Percentiles rank a stretch among this genome's conserved stretches.
Evolutionary conservation across 2,888 invertebrate species (phyloP).

Genomic region (Beris morrisii): DNA sequence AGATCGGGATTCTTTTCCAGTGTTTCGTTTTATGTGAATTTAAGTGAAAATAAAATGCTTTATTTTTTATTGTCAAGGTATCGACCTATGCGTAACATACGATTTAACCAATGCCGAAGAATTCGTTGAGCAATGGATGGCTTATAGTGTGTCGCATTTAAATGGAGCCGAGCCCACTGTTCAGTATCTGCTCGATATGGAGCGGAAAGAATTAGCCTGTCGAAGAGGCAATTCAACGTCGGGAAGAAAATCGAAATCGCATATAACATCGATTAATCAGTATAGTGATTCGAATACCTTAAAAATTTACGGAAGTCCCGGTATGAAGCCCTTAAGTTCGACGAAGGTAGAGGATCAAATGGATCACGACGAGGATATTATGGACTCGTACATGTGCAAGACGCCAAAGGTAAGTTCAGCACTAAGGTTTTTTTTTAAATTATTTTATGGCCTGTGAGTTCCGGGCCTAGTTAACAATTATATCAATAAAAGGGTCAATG

Average conservation of each 20-base stretch:
- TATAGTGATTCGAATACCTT: constrained; percentile 41
- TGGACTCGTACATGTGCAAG: constrained; percentile 45
- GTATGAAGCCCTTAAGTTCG: neutral
- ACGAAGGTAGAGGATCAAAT: constrained; percentile 13
- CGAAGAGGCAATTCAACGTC: constrained; percentile 56
- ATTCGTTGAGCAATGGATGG: constrained; percentile 78
- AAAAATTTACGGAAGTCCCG: constrained; percentile 48
- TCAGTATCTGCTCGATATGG: constrained; percentile 64
- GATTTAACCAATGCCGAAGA: constrained; percentile 67
- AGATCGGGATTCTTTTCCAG: neutral
- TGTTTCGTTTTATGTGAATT: neutral
- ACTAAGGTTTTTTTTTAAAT: constrained; percentile 3
- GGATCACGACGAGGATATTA: constrained; percentile 42
- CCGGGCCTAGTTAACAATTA: no score
- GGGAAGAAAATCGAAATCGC: constrained; percentile 39
- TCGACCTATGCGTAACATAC: constrained; percentile 67
- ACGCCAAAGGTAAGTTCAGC: constrained; percentile 50
- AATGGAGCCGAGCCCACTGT: constrained; percentile 65
- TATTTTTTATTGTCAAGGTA: constrained; percentile 53
- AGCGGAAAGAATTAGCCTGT: constrained; percentile 63
- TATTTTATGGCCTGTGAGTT: no score
- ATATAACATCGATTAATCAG: constrained; percentile 36
- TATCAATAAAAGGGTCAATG: no score
- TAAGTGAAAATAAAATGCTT: constrained; percentile 35
- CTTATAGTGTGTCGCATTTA: constrained; percentile 69